Conservation (phyloP, 2,888 invertebrate species). For the Disparrhopalites patrizii region DNA sequence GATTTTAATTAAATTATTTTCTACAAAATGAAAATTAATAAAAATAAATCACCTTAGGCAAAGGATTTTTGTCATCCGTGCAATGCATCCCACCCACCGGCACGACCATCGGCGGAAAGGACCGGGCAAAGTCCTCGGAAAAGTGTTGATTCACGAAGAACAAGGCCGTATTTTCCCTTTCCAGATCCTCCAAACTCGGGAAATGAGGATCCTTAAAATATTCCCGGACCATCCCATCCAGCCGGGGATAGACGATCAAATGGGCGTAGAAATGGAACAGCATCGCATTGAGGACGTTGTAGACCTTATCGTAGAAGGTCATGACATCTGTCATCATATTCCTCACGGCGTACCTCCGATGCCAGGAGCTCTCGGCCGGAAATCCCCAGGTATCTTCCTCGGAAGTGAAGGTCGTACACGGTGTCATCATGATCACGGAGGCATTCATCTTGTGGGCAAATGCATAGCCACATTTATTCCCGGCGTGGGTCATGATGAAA, state of each 20-base stretch:
- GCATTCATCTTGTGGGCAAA: background rate
- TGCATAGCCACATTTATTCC: background rate
- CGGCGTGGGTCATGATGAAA: background rate
- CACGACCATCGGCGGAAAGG: slow-evolving; percentile 74
- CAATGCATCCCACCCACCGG: slow-evolving; percentile 63
- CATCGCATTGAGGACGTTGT: background rate
- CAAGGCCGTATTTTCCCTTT: slow-evolving; percentile 65
- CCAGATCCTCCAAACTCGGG: slow-evolving; percentile 65
- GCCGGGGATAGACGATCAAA: background rate
- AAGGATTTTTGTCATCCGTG: background rate
- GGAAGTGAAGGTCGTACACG: background rate
- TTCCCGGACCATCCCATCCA: background rate
- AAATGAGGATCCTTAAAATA: slow-evolving; percentile 52
- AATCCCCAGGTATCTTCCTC: background rate
- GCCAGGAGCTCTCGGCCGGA: background rate
- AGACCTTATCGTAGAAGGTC: background rate
- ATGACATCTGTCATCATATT: background rate
- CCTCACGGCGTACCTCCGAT: background rate
- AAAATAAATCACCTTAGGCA: background rate
- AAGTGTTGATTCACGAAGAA: slow-evolving; percentile 76
- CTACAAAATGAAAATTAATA: too few relatives aligned
- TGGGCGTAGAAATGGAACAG: background rate
- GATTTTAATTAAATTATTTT: too few relatives aligned
- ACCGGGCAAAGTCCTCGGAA: slow-evolving; percentile 71
- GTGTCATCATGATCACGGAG: background rate